Base-by-base conservation (phyloP, 2,797 vertebrate genomes). In the Avahi laniger region DNA sequence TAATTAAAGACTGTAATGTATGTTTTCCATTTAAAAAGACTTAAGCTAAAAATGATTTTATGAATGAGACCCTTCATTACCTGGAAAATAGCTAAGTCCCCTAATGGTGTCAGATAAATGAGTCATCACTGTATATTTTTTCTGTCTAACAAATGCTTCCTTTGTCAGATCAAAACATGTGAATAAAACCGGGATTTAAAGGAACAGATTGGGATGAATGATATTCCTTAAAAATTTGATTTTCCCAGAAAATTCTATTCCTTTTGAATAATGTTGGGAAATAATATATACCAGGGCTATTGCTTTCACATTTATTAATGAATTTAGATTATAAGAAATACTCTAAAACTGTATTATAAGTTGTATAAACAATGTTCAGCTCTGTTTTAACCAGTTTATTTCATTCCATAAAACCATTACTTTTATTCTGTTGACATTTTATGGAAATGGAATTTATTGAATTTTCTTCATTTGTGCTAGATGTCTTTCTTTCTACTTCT, bases 201-300 rank as follows among this genome's bases (percentile, higher is more conserved):
- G 41, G 48, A 35, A 57, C 4, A 26, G 18, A 54, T 79, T 73
- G 41, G 85, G 10, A 84, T 91, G 24, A 33, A 13, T 12, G 75
- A 54, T 59, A 83, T 90, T 81, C 38, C 54, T 87, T 84, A 84
- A 72, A 81, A 38, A 52, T 93, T 85, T 52, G n/a, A 79, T 83
- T 89, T 90, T 92, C 57, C 30, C 57, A 13, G 48, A 63, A 91
- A 89, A 83, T 41, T 86, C 63, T 89, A 28, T 50, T 78, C 28
- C 67, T 6, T 72, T 91, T 82, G 30, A 96, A 83, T 85, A 73
- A 79, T 52, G 24, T 72, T 57, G 43, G 54, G 30, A 30, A 61
- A 52, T 79, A 46, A 76, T 67, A n/a, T 54, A 59, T 80, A 57
- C 33, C 38, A 78, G 33, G 50, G 57, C 13, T 13, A 38, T 92